These are phyloP conservation scores for Campylomormyrus tamandua DNA, from an alignment of 2,113 vertebrate species.

Conservation along the genomic window DNA sequence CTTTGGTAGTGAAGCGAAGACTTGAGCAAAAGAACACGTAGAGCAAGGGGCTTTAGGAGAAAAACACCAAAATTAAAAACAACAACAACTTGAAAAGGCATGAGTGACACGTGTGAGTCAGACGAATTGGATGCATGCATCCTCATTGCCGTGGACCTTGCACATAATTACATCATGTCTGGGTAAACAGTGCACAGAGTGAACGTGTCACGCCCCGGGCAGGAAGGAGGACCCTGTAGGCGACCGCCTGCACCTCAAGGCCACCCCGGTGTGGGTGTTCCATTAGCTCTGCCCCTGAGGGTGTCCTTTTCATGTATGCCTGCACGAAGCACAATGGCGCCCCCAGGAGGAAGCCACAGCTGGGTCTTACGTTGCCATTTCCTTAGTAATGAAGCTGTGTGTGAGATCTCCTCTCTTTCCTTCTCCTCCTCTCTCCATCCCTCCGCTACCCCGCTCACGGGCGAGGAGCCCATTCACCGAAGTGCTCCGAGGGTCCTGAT, in stretches of 20 bases:
- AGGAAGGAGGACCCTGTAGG: constrained; percentile 30
- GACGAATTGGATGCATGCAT: not conserved
- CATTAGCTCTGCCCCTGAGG: not conserved
- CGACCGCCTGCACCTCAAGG: constrained; percentile 29
- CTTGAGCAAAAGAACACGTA: not conserved
- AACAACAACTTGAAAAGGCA: not conserved
- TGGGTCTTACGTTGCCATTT: not conserved
- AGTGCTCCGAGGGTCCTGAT: constrained; percentile 41
- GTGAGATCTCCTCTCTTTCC: constrained; percentile 5
- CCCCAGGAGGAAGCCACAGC: not conserved
- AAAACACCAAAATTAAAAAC: not conserved
- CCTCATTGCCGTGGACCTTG: constrained; percentile 32
- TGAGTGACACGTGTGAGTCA: not conserved
- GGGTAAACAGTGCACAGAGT: constrained; percentile 42
- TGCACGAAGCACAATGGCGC: not conserved
- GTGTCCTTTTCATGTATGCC: not conserved
- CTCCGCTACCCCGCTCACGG: constrained; percentile 34
- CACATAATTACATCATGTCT: constrained; percentile 59
- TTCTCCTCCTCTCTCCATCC: not conserved
- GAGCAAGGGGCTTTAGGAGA: not conserved
- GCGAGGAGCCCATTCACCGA: constrained; percentile 42
- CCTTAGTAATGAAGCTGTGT: not conserved
- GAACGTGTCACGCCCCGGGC: constrained; percentile 40
- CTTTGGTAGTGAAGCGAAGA: not conserved
- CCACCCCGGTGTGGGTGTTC: constrained; percentile 19